phyloP scores from a whole-genome alignment of 2,113 vertebrate genomes.

The Aphelocoma coerulescens region DNA sequence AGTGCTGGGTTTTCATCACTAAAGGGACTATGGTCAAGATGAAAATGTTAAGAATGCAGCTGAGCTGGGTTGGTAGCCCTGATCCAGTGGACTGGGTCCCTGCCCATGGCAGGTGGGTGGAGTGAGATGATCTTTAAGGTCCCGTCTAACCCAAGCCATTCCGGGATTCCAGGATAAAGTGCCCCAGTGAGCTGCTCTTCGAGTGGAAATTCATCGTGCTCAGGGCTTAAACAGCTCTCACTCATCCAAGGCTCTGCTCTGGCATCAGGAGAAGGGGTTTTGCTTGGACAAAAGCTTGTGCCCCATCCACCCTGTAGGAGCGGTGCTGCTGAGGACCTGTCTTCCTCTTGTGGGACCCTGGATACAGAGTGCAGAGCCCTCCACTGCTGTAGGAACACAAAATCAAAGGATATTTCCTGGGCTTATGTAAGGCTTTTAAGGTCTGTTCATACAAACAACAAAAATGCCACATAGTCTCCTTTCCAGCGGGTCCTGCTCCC shows the following conservation, averaged over 20 bases:
- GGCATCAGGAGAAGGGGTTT: neutral
- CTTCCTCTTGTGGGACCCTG: no score
- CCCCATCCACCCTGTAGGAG: neutral
- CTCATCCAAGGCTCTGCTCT: neutral
- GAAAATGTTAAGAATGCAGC: fast-evolving
- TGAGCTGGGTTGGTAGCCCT: no score
- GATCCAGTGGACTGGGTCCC: neutral
- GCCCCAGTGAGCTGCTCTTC: neutral
- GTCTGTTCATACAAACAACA: neutral
- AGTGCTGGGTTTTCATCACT: fast-evolving
- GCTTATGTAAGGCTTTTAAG: neutral
- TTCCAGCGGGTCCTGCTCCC: neutral
- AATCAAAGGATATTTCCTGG: neutral
- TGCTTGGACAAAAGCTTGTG: neutral
- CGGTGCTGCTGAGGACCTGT: neutral
- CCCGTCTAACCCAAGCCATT: neutral
- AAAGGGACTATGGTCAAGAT: no score
- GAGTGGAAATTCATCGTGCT: neutral
- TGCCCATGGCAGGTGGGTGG: neutral
- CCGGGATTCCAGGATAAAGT: neutral
- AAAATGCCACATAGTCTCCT: neutral
- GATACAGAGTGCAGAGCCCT: neutral
- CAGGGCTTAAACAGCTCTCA: neutral
- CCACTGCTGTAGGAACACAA: neutral
- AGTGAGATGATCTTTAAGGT: neutral